Conservation (phyloP, 2,888 invertebrate species). For the Limnephilus marmoratus region DNA sequence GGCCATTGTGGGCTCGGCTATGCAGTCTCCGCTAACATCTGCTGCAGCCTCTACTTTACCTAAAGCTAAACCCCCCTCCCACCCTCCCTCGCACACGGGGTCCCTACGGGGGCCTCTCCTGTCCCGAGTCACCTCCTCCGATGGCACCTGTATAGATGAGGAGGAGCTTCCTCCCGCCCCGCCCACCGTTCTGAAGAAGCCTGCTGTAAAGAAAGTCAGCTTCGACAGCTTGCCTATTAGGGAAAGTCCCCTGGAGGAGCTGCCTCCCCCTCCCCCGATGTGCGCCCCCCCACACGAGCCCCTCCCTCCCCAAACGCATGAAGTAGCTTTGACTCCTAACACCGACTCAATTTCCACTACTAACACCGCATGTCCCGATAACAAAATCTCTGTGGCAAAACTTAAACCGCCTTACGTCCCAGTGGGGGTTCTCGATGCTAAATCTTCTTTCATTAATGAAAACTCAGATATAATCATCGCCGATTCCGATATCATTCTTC, state of each 20-base stretch:
- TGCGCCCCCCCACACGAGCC: conserved; percentile 3
- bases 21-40: conserved; percentile 61
- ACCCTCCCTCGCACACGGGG: conserved; percentile 65
- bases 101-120: conserved; percentile 43
- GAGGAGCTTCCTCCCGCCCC: conserved; percentile 41
- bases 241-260: conserved; percentile 3
- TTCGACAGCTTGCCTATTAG: conserved; percentile 60
- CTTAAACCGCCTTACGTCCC: conserved; percentile 31
- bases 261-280: background rate
- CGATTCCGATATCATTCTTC: conserved; percentile 64
- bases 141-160: conserved; percentile 61
- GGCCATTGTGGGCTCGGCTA: conserved; percentile 57
- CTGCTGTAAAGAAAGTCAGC: conserved; percentile 63
- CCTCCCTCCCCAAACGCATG: conserved; percentile 50
- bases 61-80: conserved; percentile 67
- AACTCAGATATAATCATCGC: conserved; percentile 59
- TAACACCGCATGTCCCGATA: conserved; percentile 60
- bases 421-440: conserved; percentile 55
- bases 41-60: conserved; percentile 69
- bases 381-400: conserved; percentile 27
- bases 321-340: conserved; percentile 44
- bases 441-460: conserved; percentile 62
- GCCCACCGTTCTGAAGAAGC: conserved; percentile 64
- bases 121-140: conserved; percentile 10
- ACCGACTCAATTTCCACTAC: conserved; percentile 37